A percentile compares a stretch with the other conserved stretches of the same genome.
phyloP scores from a whole-genome alignment of 1,140 invertebrate genomes.

The Neelides sp. region DNA sequence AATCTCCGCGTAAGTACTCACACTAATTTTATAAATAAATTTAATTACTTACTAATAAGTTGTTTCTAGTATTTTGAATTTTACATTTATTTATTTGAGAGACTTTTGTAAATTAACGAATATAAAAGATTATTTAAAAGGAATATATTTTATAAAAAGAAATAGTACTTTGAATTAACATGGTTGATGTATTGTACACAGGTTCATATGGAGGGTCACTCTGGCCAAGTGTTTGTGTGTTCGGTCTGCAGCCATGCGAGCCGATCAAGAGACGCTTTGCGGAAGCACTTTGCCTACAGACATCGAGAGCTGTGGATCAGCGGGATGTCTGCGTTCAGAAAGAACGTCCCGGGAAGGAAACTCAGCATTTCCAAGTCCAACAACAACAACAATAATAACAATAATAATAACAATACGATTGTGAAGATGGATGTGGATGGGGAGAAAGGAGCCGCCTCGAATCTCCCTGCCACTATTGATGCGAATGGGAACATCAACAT shows the following conservation, averaged over 20 bases:
- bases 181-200: no score
- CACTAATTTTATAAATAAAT: no score
- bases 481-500: constrained; percentile 26
- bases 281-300: constrained; percentile 70
- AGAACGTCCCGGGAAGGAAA: constrained; percentile 29
- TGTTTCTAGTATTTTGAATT: background rate
- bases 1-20: constrained; percentile 50
- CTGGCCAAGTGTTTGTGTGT: constrained; percentile 65
- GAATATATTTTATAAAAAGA: no score
- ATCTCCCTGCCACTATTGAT: constrained; percentile 17
- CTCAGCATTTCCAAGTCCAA: constrained; percentile 28
- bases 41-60: background rate
- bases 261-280: constrained; percentile 64
- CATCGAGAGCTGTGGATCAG: constrained; percentile 20
- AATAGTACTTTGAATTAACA: no score
- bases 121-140: no score
- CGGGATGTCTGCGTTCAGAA: constrained; percentile 30
- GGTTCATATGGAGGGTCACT: constrained; percentile 74
- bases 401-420: constrained; percentile 25
- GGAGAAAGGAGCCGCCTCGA: constrained; percentile 1
- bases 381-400: constrained; percentile 28
- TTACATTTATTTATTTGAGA: background rate
- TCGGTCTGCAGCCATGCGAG: constrained; percentile 71
- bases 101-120: no score
- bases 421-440: constrained; percentile 16